Evolutionary conservation across 1,140 invertebrate genomes (phyloP), one percentile per base, ranked within the genome.

Genomic region (Temnothorax longispinosus): DNA sequence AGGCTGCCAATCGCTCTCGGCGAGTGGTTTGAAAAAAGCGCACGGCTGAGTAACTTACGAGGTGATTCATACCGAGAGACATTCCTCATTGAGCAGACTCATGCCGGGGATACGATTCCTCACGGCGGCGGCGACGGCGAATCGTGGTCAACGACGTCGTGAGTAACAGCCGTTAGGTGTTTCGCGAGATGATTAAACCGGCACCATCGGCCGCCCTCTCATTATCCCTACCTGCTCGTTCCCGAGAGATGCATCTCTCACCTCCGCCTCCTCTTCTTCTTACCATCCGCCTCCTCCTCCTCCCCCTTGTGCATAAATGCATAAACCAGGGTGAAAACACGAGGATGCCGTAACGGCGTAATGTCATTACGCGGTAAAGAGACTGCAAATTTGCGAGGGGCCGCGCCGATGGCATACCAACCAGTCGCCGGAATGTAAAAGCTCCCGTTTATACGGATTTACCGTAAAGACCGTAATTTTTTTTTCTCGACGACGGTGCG

Each of bases 261-360:
- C 60, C 67, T 80, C 54, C 71, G 54, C 76, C 74, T 81, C 32
- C 8, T 71, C 27, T 41, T 13, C 13, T 76, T 38, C 13, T 47
- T 35, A 2, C 27, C 89, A 60, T 62, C 76, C 64, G 4, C 54
- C 71, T 62, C 38, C 41, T 50, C n/a, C 52, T 3, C 32, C 76
- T 52, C 41, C 27, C 50, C 47, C 52, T 60, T 27, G 32, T 89
- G 91, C 91, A 92, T 90, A 92, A 75, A 92, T 90, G 91, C 88
- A 92, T 92, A 92, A 91, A 92, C 54, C 76, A 47, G 86, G 85
- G 91, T 92, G 91, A 92, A 92, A 92, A 92, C 88, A 92, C 76
- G 84, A 88, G 88, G 67, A 90, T 89, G 91, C 87, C 44, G 85
- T 91, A 90, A 91, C 89, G 78, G 88, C 87, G 86, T 90, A 91